Base-by-base conservation (phyloP, 2,888 invertebrate species). In the Prenolepis imparis region DNA sequence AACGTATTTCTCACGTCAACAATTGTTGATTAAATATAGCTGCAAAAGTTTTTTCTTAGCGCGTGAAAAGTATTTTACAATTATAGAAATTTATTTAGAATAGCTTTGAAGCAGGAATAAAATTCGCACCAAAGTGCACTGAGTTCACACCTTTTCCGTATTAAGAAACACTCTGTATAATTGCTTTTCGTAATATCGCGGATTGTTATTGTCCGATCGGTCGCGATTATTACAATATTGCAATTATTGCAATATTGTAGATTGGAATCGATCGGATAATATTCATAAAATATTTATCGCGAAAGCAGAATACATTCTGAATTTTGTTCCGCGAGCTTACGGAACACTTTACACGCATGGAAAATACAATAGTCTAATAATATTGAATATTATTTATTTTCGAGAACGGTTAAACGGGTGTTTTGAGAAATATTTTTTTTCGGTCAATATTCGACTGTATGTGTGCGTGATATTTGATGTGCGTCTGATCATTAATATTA, bases 231-330 rank as follows among this genome's bases (percentile, higher is more conserved):
- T 12, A 32, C 48, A 64, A 48, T 63, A 24, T 39, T 39, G 1
- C 39, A 63, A 75, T 75, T 74, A 64, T 44, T 75, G 41, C 12
- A 48, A 75, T 75, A 44, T 21, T 52, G 18, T 36, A 67, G 48
- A 75, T 39, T 67, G 68, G 18, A 18, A 67, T 75, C 52, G 68
- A 75, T 75, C 48, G 52, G 24, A 52, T 36, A 48, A 66, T 48
- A 39, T 24, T 75, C 48, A 24, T 75, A 24, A 75, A 75, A 52
- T 75, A 75, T 75, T 66, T 48, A 52, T 12, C 39, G 24, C 21
- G 36, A 52, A n/a, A n/a, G 3, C 8, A 66, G 24, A 52, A 39
- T 36, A 8, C 39, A 9, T 52, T 9, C 4, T 32, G 28, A n/a
- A 11, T 36, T 67, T 36, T 39, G 39, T 52, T 48, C 24, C 21